phyloP scores from a whole-genome alignment of 2,113 vertebrate species.

The Australoheros scitulus region DNA sequence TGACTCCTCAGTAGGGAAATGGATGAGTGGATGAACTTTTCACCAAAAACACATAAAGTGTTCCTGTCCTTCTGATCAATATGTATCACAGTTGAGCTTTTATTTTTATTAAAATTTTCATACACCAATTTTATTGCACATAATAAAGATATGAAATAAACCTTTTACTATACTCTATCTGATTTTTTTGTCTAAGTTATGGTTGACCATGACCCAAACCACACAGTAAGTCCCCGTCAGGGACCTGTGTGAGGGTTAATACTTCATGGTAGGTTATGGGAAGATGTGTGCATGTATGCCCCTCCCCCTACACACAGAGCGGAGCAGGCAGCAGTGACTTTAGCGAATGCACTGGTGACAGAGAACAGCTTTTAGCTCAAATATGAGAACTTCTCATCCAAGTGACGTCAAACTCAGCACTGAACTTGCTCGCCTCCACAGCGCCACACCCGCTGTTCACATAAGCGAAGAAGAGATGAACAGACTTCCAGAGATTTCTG shows the following conservation, averaged over 20 bases:
- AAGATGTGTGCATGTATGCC: background rate
- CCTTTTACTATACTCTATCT: background rate
- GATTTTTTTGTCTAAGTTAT: background rate
- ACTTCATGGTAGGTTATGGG: background rate
- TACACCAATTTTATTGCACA: slow-evolving; percentile 63
- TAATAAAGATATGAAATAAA: slow-evolving; percentile 66
- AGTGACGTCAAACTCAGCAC: background rate
- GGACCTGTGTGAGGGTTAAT: fast-evolving
- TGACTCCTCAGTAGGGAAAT: background rate
- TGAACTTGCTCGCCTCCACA: background rate
- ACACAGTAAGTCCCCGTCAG: background rate
- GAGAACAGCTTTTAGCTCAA: background rate
- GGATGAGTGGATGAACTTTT: background rate
- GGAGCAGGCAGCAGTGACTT: too few relatives aligned
- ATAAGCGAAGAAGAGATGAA: background rate
- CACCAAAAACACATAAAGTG: slow-evolving; percentile 21
- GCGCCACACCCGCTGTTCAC: background rate
- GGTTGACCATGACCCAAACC: too few relatives aligned
- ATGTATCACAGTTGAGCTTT: slow-evolving; percentile 10
- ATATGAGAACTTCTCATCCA: background rate
- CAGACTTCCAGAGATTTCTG: background rate
- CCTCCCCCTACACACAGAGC: background rate
- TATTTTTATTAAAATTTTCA: slow-evolving; percentile 24
- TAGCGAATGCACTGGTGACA: background rate
- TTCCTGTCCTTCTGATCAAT: slow-evolving; percentile 4